A percentile compares a stretch with the other conserved stretches of the same genome.
These are phyloP conservation scores for Microcebus tavaratra DNA, from an alignment of 2,113 vertebrate species.

Conservation along the genomic window DNA sequence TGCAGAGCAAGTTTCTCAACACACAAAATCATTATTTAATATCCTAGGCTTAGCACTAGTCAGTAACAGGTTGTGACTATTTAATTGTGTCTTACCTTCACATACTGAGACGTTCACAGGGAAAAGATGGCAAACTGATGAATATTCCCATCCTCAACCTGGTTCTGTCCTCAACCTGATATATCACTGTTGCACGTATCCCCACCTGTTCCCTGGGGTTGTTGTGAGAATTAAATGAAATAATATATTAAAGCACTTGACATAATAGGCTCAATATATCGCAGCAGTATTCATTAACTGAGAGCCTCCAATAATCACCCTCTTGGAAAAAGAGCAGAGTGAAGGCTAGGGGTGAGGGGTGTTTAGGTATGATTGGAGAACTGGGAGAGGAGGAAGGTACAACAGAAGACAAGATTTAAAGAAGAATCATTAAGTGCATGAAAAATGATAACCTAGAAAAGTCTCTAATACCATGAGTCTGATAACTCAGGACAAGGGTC, in stretches of 20 bases:
- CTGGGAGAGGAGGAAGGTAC: neutral
- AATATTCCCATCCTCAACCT: neutral
- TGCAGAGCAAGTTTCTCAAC: neutral
- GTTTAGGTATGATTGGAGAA: neutral
- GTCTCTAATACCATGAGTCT: neutral
- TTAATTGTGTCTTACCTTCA: neutral
- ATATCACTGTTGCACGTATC: neutral
- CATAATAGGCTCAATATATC: neutral
- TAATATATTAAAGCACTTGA: neutral
- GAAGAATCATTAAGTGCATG: neutral
- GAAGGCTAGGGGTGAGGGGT: neutral
- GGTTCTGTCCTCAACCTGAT: neutral
- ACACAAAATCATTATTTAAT: neutral
- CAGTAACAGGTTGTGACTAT: constrained; percentile 3
- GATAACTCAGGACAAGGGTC: neutral
- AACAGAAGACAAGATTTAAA: neutral
- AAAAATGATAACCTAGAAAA: neutral
- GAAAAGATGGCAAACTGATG: neutral
- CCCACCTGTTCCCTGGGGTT: neutral
- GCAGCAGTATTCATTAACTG: neutral
- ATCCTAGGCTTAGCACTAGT: neutral
- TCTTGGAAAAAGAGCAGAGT: neutral
- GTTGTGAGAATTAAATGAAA: neutral
- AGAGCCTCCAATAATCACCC: neutral
- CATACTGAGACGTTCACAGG: neutral